Evolutionary conservation across 2,113 vertebrate genomes (phyloP), one percentile per base, ranked within the genome.

Genomic region (Formicarius rufipectus): DNA sequence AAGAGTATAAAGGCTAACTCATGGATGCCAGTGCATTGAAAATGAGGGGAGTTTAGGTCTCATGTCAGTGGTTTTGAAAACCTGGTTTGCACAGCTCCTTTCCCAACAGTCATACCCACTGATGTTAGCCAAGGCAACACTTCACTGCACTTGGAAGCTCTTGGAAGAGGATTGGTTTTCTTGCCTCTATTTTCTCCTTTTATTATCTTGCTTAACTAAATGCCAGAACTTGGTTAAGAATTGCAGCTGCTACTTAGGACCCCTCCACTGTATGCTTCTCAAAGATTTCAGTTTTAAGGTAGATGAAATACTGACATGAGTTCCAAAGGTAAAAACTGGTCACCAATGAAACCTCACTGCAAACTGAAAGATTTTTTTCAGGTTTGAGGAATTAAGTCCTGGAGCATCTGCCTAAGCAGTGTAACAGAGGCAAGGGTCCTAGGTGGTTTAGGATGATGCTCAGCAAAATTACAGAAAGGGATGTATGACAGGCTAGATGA

Each of bases 61-160:
- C 1, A 1, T 7, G 24, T 30, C 73, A 53, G 33, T 31, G 33
- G 27, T 59, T 89, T 72, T 63, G 63, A 53, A 83, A 72, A 37
- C 33, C 15, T 60, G 64, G 49, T 18, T 42, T 35, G 40, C 21
- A 55, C 24, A 31, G 33, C 44, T 33, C 50, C 63, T 76, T 66
- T 21, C 58, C 49, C 0, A 0, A 6, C 7, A 27, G 21, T 33
- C 0, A 0, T n/a, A 53, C 28, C 16, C 47, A 31, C 3, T 30
- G 56, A 24, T 21, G 14, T n/a, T 40, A 63, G 67, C 14, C 12
- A 47, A 74, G 24, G 15, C 40, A 64, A 59, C 35, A 10, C 4
- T 53, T n/a, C 27, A 15, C 16, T 13, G 33, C 3, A 1, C 40
- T 24, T 60, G 21, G 30, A 55, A 80, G 22, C 6, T 58, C 44